A percentile compares a stretch with the other conserved stretches of the same genome.
phyloP scores from a whole-genome alignment of 2,888 invertebrate genomes.

The Drosophila suboccidentalis region DNA sequence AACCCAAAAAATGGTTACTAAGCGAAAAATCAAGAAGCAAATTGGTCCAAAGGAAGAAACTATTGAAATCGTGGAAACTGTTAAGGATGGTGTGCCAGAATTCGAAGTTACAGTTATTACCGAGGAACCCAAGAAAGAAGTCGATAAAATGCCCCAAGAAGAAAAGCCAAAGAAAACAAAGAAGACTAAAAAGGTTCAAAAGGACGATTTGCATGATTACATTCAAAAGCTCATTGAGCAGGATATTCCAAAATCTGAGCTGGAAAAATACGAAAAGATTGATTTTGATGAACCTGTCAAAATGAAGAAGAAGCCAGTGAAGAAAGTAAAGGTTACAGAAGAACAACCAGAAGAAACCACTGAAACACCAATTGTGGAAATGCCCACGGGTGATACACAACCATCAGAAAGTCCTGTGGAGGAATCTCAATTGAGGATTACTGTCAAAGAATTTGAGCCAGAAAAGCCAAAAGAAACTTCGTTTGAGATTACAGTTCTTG shows the following conservation, averaged over 20 bases:
- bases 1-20: constrained; percentile 30
- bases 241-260: constrained; percentile 85
- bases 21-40: constrained; percentile 84
- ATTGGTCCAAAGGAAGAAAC: constrained; percentile 86
- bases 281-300: constrained; percentile 84
- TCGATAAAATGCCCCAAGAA: constrained; percentile 56
- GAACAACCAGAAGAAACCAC: constrained; percentile 59
- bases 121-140: constrained; percentile 59
- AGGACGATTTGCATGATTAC: constrained; percentile 84
- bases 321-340: constrained; percentile 55
- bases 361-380: constrained; percentile 45
- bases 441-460: constrained; percentile 64
- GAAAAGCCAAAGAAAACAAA: constrained; percentile 76
- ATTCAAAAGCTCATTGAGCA: constrained; percentile 84
- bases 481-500: constrained; percentile 69
- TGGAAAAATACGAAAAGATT: constrained; percentile 85
- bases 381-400: constrained; percentile 15
- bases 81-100: constrained; percentile 84
- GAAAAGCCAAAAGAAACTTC: constrained; percentile 48
- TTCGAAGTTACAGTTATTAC: constrained; percentile 85
- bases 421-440: constrained; percentile 40
- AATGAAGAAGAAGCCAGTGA: constrained; percentile 71
- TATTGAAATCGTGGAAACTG: constrained; percentile 84
- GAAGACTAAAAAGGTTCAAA: constrained; percentile 83
- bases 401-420: constrained; percentile 38